Evolutionary conservation across 2,797 vertebrate species (phyloP).

Genomic region (Pipistrellus pygmaeus): DNA sequence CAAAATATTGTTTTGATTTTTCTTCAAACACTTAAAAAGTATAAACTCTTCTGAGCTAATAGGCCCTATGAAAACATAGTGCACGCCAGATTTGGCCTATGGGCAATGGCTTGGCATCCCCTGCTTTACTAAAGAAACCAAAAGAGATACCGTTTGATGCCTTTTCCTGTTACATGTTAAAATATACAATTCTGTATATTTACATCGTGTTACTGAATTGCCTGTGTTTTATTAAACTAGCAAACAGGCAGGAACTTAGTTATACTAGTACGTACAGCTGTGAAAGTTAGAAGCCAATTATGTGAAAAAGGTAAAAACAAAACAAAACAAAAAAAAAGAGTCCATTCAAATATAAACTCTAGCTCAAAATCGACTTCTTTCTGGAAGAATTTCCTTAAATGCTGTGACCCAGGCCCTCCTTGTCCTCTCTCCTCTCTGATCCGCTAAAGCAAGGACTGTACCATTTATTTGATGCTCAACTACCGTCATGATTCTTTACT

Average conservation of each 20-base stretch:
- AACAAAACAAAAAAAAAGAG: background rate
- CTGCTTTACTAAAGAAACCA: conserved; percentile 30
- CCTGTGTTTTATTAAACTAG: background rate
- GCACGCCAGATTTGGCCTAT: background rate
- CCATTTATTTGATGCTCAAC: background rate
- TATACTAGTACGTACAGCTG: background rate
- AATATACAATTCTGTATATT: background rate
- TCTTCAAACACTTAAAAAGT: background rate
- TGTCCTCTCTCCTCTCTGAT: background rate
- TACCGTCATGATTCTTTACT: too few relatives aligned
- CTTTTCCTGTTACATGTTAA: conserved; percentile 25
- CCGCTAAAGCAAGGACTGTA: background rate
- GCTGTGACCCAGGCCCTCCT: background rate
- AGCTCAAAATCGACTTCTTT: background rate
- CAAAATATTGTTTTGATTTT: conserved; percentile 37
- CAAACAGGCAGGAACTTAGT: background rate
- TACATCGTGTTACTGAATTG: conserved; percentile 2
- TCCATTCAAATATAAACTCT: background rate
- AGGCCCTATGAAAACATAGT: background rate
- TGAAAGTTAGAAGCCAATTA: background rate
- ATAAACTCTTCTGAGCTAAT: conserved; percentile 10
- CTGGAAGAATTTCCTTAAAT: conserved; percentile 20
- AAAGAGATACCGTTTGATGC: conserved; percentile 5
- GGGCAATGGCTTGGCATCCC: background rate
- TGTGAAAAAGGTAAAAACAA: background rate